Base-by-base conservation (phyloP, 2,797 vertebrate species). In the Cetoscarus ocellatus region DNA sequence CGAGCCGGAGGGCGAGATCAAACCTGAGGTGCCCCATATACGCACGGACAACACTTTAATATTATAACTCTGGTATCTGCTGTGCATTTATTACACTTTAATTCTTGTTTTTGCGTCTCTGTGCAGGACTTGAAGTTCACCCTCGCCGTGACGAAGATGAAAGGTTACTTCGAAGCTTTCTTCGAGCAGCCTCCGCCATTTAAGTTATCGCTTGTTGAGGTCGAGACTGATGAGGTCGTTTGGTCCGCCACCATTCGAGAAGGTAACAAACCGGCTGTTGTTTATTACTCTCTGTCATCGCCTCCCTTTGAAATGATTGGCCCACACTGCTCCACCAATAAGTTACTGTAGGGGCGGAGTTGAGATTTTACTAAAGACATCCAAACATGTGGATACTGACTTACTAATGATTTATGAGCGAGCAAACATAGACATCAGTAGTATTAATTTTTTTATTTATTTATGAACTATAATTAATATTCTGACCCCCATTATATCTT, bases 141-240 rank as follows among this genome's bases (percentile, higher is more conserved):
- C 1, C 92, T 95, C 1, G 94, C 89, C 0, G 94, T 94, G 0
- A 77, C 96, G 40, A 95, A 94, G 75, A 89, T 96, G 64, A 97
- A 96, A 82, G 95, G 93, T 60, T 97, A 96, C 83, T 96, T 96
- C 55, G 96, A 97, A 75, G 96, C 94, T 7, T 96, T 95, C 77
- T 91, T 96, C 73, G 96, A 97, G 84, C 94, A 96, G 62, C 91
- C 91, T 0, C 92, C 95, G 9, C 95, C 96, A 12, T 95, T 97
- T 82, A 95, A 93, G 63, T 73, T 97, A 75, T 93, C 94, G 69
- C 86, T 96, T 54, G 80, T 93, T 11, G 96, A 97, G 75, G 88
- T 69, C 0, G 92, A 95, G 59, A 95, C 96, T 0, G 92, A 94
- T 0, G 93, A 94, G 47, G 92, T 81, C 0, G 92, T 96, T 0